These are phyloP conservation scores for Anoncus sp. DNA, from an alignment of 2,888 invertebrate species.

Conservation along the genomic window DNA sequence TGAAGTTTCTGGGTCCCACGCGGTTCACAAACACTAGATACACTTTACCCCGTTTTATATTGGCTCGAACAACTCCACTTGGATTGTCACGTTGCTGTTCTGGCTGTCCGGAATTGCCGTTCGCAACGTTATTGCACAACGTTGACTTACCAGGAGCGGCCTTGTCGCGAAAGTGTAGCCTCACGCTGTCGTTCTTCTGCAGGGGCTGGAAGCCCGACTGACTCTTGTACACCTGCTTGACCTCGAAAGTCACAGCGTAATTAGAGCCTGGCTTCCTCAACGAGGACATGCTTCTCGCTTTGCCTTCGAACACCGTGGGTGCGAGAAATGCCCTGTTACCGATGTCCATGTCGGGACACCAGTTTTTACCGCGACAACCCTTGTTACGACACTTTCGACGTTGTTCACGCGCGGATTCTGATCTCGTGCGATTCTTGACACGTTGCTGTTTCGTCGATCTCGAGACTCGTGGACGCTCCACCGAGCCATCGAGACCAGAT, in stretches of 20 bases:
- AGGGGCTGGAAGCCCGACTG: conserved; percentile 83
- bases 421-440: conserved; percentile 73
- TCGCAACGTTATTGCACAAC: conserved; percentile 77
- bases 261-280: conserved; percentile 84
- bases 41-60: conserved; percentile 85
- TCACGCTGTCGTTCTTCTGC: conserved; percentile 83
- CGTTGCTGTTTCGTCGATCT: conserved; percentile 73
- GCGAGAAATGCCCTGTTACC: conserved; percentile 87
- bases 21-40: conserved; percentile 86
- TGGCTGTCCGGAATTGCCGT: conserved; percentile 64
- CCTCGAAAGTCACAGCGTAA: conserved; percentile 88
- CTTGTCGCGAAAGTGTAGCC: conserved; percentile 84
- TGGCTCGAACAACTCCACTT: conserved; percentile 84
- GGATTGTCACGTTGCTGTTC: conserved; percentile 71
- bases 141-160: conserved; percentile 79
- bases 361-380: conserved; percentile 74
- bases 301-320: conserved; percentile 88
- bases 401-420: conserved; percentile 79
- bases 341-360: conserved; percentile 87
- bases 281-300: conserved; percentile 87
- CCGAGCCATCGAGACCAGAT: conserved; percentile 59
- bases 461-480: conserved; percentile 68
- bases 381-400: conserved; percentile 78
- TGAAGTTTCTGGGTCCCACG: conserved; percentile 85
- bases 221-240: conserved; percentile 87